Percentiles rank a stretch among this genome's conserved stretches.
Evolutionary conservation across 1,140 invertebrate genomes (phyloP).

Genomic region (Ips nitidus): DNA sequence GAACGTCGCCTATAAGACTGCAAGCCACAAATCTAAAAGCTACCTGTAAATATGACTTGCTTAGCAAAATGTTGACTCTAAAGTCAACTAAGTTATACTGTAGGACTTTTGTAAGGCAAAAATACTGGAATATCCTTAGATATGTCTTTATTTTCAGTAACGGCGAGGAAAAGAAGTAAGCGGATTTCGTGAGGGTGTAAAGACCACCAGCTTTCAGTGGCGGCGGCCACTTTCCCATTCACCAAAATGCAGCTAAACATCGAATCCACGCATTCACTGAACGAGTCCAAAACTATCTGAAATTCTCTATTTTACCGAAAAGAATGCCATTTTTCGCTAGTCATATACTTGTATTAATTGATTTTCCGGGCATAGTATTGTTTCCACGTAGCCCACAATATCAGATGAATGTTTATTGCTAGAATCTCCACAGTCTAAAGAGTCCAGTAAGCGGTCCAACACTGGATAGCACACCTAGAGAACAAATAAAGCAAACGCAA

Average conservation of each 20-base stretch:
- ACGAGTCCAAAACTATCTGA: constrained; percentile 74
- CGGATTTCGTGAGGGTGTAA: constrained; percentile 73
- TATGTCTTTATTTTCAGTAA: constrained; percentile 64
- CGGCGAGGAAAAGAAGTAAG: constrained; percentile 67
- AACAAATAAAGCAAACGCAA: background rate
- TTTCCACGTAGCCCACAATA: constrained; percentile 64
- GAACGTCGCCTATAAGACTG: constrained; percentile 70
- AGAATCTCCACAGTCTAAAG: constrained; percentile 65
- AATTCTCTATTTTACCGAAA: constrained; percentile 31
- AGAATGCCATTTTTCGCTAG: too few species aligned
- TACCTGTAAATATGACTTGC: constrained; percentile 57
- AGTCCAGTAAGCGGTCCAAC: constrained; percentile 73
- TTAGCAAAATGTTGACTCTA: constrained; percentile 6
- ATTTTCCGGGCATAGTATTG: constrained; percentile 69
- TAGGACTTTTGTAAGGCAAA: constrained; percentile 79
- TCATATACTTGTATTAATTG: constrained; percentile 64
- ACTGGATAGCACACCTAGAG: constrained; percentile 66
- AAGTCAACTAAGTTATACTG: constrained; percentile 54
- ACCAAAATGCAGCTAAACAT: constrained; percentile 78
- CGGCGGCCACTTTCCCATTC: constrained; percentile 72
- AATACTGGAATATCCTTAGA: constrained; percentile 78
- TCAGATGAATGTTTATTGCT: constrained; percentile 59
- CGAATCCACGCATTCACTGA: constrained; percentile 73
- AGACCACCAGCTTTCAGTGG: constrained; percentile 78
- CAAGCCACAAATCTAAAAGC: constrained; percentile 79